Base-by-base conservation (phyloP, 2,888 invertebrate genomes). In the Sinelater perroti region DNA sequence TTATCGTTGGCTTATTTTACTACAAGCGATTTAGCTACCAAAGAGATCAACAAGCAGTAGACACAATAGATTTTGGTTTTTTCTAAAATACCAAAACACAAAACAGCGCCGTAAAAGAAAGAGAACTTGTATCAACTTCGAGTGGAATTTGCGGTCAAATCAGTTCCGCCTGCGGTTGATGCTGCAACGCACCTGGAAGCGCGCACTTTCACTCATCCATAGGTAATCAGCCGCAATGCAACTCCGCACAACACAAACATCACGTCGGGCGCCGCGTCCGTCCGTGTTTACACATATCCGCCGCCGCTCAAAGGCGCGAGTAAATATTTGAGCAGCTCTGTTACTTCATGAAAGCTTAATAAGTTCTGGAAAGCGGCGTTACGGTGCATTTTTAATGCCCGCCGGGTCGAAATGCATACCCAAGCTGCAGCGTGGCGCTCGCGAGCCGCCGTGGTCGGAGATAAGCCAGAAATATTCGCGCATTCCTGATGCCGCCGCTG, bases 301-400 rank as follows among this genome's bases (percentile, higher is more conserved):
- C n/a, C 7, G 2, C n/a, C 11, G 20, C 8, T 21, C 38, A 38
- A 38, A 20, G 20, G 13, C 20, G 21, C 21, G 4, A 2, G 18
- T 11, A 38, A 38, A 38, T 38, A 38, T 38, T 38, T 38, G 2
- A 38, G 18, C 35, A 35, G 18, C 35, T 35, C n/a, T 35, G 35
- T 35, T 14, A 16, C 14, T 33, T 35, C 18, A 35, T 17, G 35
- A 35, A 35, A 17, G 18, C 6, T 35, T 33, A 6, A 35, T 35
- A 8, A 18, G n/a, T 38, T 20, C 21, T 17, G 8, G 38, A 38
- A 38, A 38, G 20, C 35, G n/a, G 35, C 35, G n/a, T 33, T 8
- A 35, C 18, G 18, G 18, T 33, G 13, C 11, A 33, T 35, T 35
- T 35, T 35, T 35, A 17, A 35, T 35, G 17, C 16, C n/a, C 8